These are phyloP conservation scores for Limnodromus scolopaceus DNA, from an alignment of 2,797 vertebrate species.

Conservation along the genomic window DNA sequence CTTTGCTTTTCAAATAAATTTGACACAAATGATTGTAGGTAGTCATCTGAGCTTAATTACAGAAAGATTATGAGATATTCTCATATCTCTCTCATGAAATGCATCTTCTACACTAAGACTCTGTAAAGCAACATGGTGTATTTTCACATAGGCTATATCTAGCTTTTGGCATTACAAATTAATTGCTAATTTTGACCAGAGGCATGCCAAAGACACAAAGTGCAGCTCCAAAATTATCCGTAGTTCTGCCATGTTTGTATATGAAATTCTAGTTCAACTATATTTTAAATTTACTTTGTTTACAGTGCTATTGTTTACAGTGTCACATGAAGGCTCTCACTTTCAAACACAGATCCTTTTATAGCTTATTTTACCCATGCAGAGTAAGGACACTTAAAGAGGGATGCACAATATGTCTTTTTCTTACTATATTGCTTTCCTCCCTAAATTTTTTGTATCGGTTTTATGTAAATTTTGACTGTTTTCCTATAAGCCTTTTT, in stretches of 20 bases:
- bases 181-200: not conserved
- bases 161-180: not conserved
- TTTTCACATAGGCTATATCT: not conserved
- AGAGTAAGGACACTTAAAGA: not conserved
- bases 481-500: fast-evolving
- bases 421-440: not conserved
- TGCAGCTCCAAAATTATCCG: not conserved
- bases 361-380: not conserved
- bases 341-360: conserved; percentile 15
- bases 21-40: not conserved
- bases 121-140: not conserved
- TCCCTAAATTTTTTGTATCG: not conserved
- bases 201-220: not conserved
- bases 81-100: not conserved
- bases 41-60: not conserved
- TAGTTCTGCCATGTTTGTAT: not conserved
- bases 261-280: not conserved
- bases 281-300: not conserved
- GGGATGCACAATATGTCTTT: not conserved
- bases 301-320: not conserved
- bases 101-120: not conserved
- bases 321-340: not conserved
- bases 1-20: not conserved
- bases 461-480: not conserved
- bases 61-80: not conserved